Evolutionary conservation across 2,113 vertebrate genomes (phyloP).

Genomic region (Sphaerodactylus townsendi): DNA sequence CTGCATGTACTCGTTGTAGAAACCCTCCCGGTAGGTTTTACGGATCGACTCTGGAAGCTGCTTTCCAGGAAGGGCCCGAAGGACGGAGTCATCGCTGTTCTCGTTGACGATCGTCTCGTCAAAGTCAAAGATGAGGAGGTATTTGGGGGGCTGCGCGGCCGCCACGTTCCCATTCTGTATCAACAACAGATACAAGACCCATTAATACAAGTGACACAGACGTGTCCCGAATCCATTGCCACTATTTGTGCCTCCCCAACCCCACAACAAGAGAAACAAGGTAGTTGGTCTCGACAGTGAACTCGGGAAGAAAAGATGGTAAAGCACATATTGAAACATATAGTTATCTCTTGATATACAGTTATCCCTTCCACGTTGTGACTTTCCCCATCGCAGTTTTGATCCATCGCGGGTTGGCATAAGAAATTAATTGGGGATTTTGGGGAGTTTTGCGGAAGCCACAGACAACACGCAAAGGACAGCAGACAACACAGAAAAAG

Average conservation of each 20-base stretch:
- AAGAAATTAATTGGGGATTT: no score
- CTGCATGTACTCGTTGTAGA: constrained; percentile 95
- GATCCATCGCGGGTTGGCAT: no score
- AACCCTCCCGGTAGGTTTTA: constrained; percentile 84
- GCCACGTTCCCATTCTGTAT: constrained; percentile 80
- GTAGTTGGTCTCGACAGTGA: accelerated
- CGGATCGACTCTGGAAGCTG: constrained; percentile 83
- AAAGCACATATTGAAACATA: neutral
- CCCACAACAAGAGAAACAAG: neutral
- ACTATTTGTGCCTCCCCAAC: neutral
- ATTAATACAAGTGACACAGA: accelerated
- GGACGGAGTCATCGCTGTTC: constrained; percentile 90
- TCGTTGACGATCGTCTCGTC: constrained; percentile 95
- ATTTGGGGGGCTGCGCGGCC: constrained; percentile 72
- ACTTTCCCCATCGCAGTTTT: no score
- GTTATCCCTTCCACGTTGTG: no score
- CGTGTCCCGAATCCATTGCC: neutral
- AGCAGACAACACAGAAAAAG: no score
- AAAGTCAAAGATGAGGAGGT: constrained; percentile 94
- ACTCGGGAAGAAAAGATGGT: neutral
- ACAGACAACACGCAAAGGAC: no score
- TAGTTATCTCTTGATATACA: no score
- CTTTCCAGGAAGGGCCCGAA: constrained; percentile 82
- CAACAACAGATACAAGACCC: accelerated
- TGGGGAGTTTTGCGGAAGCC: no score